Percentiles rank a stretch among this genome's conserved stretches.
Evolutionary conservation across 2,888 invertebrate species (phyloP).

Genomic region (Eledona agricola): DNA sequence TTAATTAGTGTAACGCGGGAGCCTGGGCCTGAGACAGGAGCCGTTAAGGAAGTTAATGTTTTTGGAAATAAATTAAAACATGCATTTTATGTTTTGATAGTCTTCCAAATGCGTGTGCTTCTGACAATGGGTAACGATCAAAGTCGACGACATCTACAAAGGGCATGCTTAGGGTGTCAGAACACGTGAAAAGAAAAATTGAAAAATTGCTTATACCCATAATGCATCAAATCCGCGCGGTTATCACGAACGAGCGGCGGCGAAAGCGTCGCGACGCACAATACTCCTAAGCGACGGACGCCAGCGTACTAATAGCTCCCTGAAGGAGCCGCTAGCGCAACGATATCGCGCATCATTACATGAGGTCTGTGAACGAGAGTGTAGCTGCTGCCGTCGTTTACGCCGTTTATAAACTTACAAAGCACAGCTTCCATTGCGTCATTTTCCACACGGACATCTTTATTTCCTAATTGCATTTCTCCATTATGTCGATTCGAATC

Average conservation of each 20-base stretch:
- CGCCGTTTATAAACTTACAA: slow-evolving; percentile 29
- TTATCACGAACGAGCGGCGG: slow-evolving; percentile 31
- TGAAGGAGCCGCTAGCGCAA: slow-evolving; percentile 42
- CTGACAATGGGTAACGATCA: slow-evolving; percentile 4
- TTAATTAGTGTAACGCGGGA: too few relatives aligned
- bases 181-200: slow-evolving; percentile 6
- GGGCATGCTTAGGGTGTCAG: slow-evolving; percentile 12
- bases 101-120: too few relatives aligned
- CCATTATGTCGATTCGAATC: slow-evolving; percentile 23
- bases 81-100: too few relatives aligned
- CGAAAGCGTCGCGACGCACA: slow-evolving; percentile 39
- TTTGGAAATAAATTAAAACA: too few relatives aligned
- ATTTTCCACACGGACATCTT: slow-evolving; percentile 41
- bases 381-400: slow-evolving; percentile 32
- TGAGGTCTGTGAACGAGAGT: slow-evolving; percentile 31
- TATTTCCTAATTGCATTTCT: slow-evolving; percentile 22
- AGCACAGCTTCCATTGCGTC: slow-evolving; percentile 36
- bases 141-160: slow-evolving; percentile 17
- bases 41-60: too few relatives aligned
- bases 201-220: slow-evolving; percentile 37
- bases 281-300: slow-evolving; percentile 41
- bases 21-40: too few relatives aligned
- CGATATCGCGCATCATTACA: slow-evolving; percentile 44
- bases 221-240: slow-evolving; percentile 40
- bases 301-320: slow-evolving; percentile 41